phyloP scores from a whole-genome alignment of 2,888 invertebrate genomes.

The Drosophila kuntzei region DNA sequence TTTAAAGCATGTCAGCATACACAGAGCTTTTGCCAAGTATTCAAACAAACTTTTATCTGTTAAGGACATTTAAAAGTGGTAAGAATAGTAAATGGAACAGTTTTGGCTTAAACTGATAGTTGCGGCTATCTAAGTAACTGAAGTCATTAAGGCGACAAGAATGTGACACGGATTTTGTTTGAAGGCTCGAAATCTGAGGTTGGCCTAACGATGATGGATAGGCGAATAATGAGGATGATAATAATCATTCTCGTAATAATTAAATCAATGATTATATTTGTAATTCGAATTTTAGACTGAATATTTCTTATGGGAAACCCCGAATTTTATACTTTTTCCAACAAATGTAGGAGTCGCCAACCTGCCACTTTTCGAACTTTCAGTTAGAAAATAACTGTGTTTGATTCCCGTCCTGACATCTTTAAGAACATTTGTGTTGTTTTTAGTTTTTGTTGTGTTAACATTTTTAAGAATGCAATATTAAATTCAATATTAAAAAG shows the following conservation, averaged over 20 bases:
- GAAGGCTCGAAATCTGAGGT: background rate
- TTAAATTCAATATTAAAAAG: too few species aligned
- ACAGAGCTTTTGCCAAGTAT: constrained; percentile 12
- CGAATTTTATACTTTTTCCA: background rate
- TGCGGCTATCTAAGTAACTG: constrained; percentile 13
- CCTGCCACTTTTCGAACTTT: too few species aligned
- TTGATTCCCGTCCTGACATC: too few species aligned
- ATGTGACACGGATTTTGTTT: background rate
- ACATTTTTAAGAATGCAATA: too few species aligned
- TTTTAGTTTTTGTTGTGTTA: too few species aligned
- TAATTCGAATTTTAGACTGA: background rate
- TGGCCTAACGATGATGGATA: background rate
- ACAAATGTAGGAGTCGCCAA: too few species aligned
- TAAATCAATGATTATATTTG: background rate
- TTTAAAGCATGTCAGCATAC: constrained; percentile 4
- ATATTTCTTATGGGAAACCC: background rate
- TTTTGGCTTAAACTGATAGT: constrained; percentile 15
- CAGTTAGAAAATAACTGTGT: too few species aligned
- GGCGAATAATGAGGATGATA: background rate
- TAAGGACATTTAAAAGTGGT: constrained; percentile 19
- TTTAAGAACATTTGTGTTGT: too few species aligned
- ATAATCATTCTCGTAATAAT: background rate
- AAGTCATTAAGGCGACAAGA: constrained; percentile 5
- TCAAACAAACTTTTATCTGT: constrained; percentile 22
- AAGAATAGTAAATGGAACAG: constrained; percentile 13